Base-by-base conservation (phyloP, 2,888 invertebrate genomes). In the Phytoseiulus persimilis region DNA sequence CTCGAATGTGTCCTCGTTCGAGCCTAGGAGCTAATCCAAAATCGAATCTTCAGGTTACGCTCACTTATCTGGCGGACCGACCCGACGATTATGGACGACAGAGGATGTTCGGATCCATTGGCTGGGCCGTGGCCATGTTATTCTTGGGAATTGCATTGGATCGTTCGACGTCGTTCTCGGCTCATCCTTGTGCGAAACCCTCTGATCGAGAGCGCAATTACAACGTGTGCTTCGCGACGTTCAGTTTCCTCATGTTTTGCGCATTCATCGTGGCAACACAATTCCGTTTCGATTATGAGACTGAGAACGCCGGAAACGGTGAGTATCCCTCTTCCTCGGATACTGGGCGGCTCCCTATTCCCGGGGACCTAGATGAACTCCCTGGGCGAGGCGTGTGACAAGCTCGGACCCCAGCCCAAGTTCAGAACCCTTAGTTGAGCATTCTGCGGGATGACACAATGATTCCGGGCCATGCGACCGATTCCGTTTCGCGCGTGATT, bases 121-220 rank as follows among this genome's bases (percentile, higher is more conserved):
- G 99, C 87, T 99, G 99, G 99, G 99, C 98, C 45, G 94, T 99
- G 91, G 96, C 99, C 89, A 99, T 99, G 99, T 99, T 99, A 93
- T 96, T 99, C 92, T 98, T 99, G 90, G 97, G 97, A 90, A 97
- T 98, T 92, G 97, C 96, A 0, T 94, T 99, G 90, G 99, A 99
- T 93, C 97, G 98, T 93, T 98, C 98, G 90, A 98, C 98, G 32
- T 96, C 97, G 0, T 99, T 99, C 93, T 96, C 97, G 33, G 92
- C 92, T 83, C 94, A 94, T 90, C 97, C 97, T 0, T 98, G 98
- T 92, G 96, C 92, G 83, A 92, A 92, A 0, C 96, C 97, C 11
- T 96, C 96, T 92, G 94, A 95, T 90, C 95, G 96, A 92, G 99
- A 99, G 93, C 97, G 98, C 93, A 99, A 99, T 93, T 99, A 99